Evolutionary conservation across 1,140 invertebrate genomes (phyloP), one percentile per base, ranked within the genome.

Genomic region (Lordiphosa stackelbergi): DNA sequence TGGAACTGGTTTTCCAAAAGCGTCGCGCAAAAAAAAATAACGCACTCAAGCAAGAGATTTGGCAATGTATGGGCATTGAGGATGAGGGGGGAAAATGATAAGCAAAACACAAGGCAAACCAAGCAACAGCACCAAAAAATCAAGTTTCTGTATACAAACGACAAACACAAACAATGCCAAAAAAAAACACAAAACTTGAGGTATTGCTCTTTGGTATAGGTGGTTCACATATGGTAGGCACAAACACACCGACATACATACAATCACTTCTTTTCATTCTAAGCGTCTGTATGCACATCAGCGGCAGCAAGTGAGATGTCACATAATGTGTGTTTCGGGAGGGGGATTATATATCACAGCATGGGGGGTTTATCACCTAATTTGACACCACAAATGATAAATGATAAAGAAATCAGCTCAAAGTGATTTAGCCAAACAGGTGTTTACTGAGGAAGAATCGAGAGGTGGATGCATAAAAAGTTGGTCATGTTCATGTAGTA

Each of bases 1-100:
- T 77, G 69, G 69, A 83, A 83, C 77, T 83, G 77, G 77, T 83
- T 79, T 81, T 58, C 47, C 38, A 19, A 46, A 31, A 49, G 36
- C 41, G 51, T 16, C 62, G 46, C 34, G 56, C 62, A 75, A 35
- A 41, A 19, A 49, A 56, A 55, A 57, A 46, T 37, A 57, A 52
- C 45, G 49, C 56, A 48, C 52, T 57, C 42, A 66, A 52, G 47
- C 28, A 31, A 37, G 58, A 66, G 54, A 79, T 79, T 81, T 74
- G 74, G 75, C 66, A 74, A 70, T 66, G 43, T 56, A 73, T 43
- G 63, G 28, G 56, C 68, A 31, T 40, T 66, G 59, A 58, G 68
- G 75, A n/a, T n/a, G n/a, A 68, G 64, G 38, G 75, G 68, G 64
- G 28, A 12, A 38, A 57, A 48, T 74, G 75, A 74, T 81, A 79